phyloP scores from a whole-genome alignment of 2,888 invertebrate genomes.

The Prostheceraeus crozeri region DNA sequence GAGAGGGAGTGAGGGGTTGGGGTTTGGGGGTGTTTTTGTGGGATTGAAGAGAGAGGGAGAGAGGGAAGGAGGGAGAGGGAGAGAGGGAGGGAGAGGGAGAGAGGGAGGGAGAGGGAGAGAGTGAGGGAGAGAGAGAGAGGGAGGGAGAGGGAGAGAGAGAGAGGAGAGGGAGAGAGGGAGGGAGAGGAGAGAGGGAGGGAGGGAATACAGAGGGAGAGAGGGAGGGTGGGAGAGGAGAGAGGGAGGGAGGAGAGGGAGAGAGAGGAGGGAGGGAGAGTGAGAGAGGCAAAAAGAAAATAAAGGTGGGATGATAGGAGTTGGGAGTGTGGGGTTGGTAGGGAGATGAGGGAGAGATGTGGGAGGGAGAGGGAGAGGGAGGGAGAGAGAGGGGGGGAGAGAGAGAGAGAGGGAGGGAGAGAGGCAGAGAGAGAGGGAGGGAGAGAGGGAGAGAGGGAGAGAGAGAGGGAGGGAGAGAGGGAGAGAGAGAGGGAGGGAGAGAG shows the following conservation, averaged over 20 bases:
- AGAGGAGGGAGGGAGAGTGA: no score
- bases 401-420: slow-evolving; percentile 25
- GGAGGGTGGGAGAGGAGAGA: slow-evolving; percentile 37
- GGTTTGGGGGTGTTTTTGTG: no score
- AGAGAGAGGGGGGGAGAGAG: neutral
- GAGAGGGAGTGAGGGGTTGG: no score
- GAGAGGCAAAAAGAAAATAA: no score
- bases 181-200: neutral
- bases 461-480: no score
- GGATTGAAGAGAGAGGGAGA: slow-evolving; percentile 27
- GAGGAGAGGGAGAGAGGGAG: neutral
- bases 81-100: slow-evolving; percentile 14
- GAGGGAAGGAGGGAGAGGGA: slow-evolving; percentile 12
- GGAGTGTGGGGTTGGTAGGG: slow-evolving; percentile 30
- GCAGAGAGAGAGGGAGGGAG: slow-evolving; percentile 2
- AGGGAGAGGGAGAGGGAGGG: slow-evolving; percentile 17
- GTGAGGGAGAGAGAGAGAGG: slow-evolving; percentile 29
- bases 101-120: slow-evolving; percentile 22
- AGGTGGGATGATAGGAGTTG: no score
- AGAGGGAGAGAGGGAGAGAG: slow-evolving; percentile 23
- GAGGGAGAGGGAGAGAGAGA: neutral
- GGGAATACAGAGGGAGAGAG: slow-evolving; percentile 18
- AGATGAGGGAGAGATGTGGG: slow-evolving; percentile 6
- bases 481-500: no score
- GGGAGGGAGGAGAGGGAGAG: slow-evolving; percentile 30